Base-by-base conservation (phyloP, 2,113 vertebrate genomes). In the Lonchura striata region DNA sequence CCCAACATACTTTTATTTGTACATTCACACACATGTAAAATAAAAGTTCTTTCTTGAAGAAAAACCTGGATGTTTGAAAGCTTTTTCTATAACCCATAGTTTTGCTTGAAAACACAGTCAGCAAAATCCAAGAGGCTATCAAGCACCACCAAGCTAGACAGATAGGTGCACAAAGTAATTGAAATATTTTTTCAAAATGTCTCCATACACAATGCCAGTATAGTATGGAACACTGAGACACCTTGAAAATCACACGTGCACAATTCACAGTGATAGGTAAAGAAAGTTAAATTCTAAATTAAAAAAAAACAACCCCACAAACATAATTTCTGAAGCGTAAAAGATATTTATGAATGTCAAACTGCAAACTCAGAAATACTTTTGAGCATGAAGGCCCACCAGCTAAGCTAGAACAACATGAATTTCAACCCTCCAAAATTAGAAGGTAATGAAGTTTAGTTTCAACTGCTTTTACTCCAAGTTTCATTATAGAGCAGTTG, bases 181-280 rank as follows among this genome's bases (percentile, higher is more conserved):
- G 50, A 84, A 6, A 4, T 22, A 16, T 27, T 42, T 75, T 83
- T 81, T 84, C 30, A 19, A 60, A 49, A 44, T 59, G 33, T 75
- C 70, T 68, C n/a, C 23, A 71, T 53, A 16, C 27, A 39, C 0
- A 0, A 27, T 1, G 2, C 21, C n/a, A 35, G 13, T 19, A 15
- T 2, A n/a, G 6, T 12, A 33, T 15, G 30, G 46, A 84, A 92
- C 37, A 69, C 37, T 31, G 44, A 80, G 39, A 49, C 13, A 53
- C 11, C 53, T 88, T 76, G 60, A 61, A 72, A 95, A 92, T 63
- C 53, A 39, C 30, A 78, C 6, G 6, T 27, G 14, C 24, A 53
- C 14, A n/a, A 76, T 53, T n/a, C 20, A 50, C 37, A 85, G 8
- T 13, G 41, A 68, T 44, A 72, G 11, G 46, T 19, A 21, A 83